Percentiles rank a stretch among this genome's conserved stretches.
These are phyloP conservation scores for Carcinoscorpius rotundicauda DNA, from an alignment of 1,140 invertebrate genomes.

Conservation along the genomic window DNA sequence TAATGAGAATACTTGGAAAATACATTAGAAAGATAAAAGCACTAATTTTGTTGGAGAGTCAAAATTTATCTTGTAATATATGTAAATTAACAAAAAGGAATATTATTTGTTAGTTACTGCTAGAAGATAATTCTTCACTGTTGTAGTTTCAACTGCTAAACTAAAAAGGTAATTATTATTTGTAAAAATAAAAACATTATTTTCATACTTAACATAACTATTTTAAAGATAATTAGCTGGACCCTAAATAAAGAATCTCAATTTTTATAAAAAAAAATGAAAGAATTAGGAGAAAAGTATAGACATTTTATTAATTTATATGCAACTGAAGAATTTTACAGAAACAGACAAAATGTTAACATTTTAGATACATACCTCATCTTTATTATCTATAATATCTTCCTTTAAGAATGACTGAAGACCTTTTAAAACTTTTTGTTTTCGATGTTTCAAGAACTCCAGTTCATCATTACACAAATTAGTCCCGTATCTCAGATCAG, in stretches of 20 bases:
- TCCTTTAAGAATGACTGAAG: slow-evolving; percentile 32
- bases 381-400: slow-evolving; percentile 25
- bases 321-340: too few relatives aligned
- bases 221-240: not conserved
- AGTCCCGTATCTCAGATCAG: slow-evolving; percentile 29
- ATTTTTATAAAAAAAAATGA: not conserved
- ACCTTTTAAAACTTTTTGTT: slow-evolving; percentile 27
- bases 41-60: too few relatives aligned
- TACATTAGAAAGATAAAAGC: too few relatives aligned
- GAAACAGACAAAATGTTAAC: not conserved
- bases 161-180: too few relatives aligned
- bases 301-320: too few relatives aligned
- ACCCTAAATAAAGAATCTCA: not conserved
- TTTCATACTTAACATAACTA: not conserved
- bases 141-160: too few relatives aligned
- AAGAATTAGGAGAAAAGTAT: too few relatives aligned
- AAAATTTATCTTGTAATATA: too few relatives aligned
- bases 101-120: too few relatives aligned
- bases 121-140: too few relatives aligned
- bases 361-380: slow-evolving; percentile 27
- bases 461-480: slow-evolving; percentile 37
- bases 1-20: too few relatives aligned
- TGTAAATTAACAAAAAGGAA: too few relatives aligned
- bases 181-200: not conserved
- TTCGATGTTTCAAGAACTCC: slow-evolving; percentile 30